Evolutionary conservation across 2,888 invertebrate species (phyloP).

Genomic region (Didymodactylos carnosus): DNA sequence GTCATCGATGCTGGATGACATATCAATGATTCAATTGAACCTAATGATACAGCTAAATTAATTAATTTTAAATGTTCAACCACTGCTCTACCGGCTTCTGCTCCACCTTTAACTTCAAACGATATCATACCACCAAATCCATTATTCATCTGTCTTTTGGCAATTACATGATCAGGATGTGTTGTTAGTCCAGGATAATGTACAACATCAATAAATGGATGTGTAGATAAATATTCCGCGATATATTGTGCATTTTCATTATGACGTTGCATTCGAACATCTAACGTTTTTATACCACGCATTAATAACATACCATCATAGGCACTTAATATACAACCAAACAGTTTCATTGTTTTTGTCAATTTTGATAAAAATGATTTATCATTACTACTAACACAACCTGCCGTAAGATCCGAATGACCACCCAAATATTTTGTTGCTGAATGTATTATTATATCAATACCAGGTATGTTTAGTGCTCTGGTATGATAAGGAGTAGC

Average conservation of each 20-base stretch:
- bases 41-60: slow-evolving; percentile 62
- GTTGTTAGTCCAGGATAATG: slow-evolving; percentile 48
- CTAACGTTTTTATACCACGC: slow-evolving; percentile 67
- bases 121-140: slow-evolving; percentile 81
- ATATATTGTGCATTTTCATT: slow-evolving; percentile 54
- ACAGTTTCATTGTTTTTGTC: too few species aligned
- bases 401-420: too few species aligned
- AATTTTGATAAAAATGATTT: too few species aligned
- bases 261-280: slow-evolving; percentile 72
- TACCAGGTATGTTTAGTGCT: too few species aligned
- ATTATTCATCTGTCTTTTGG: slow-evolving; percentile 50
- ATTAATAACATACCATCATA: slow-evolving; percentile 22
- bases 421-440: too few species aligned
- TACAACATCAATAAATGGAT: slow-evolving; percentile 50
- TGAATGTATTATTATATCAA: too few species aligned
- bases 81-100: slow-evolving; percentile 52
- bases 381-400: slow-evolving; percentile 21
- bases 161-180: slow-evolving; percentile 25
- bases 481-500: too few species aligned
- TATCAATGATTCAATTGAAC: slow-evolving; percentile 78
- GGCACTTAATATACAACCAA: too few species aligned
- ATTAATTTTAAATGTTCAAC: slow-evolving; percentile 23
- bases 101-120: slow-evolving; percentile 59
- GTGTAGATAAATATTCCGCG: slow-evolving; percentile 58
- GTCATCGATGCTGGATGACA: slow-evolving; percentile 85